Evolutionary conservation across 2,888 invertebrate species (phyloP).

Genomic region (Cheilosia soror): DNA sequence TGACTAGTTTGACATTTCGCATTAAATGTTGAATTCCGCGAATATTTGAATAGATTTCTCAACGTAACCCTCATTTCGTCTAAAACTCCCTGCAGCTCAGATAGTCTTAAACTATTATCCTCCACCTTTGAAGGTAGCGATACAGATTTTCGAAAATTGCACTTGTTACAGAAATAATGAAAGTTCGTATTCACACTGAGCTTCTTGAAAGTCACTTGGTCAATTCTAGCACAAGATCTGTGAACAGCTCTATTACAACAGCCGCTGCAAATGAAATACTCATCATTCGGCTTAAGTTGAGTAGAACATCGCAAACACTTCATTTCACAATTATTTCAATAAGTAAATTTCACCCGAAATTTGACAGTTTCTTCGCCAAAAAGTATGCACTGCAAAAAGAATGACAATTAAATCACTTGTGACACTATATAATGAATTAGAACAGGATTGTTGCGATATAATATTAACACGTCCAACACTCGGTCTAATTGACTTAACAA

Average conservation of each 20-base stretch:
- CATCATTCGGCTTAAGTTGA: neutral
- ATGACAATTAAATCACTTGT: too few relatives aligned
- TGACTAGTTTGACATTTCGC: neutral
- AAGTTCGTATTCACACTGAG: neutral
- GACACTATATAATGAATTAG: too few relatives aligned
- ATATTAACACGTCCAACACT: neutral
- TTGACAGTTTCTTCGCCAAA: neutral
- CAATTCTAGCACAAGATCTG: neutral
- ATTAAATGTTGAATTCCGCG: neutral
- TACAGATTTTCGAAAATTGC: neutral
- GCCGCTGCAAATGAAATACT: neutral
- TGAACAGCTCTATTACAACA: neutral
- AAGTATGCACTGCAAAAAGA: neutral
- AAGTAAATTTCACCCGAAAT: neutral
- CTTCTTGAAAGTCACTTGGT: neutral
- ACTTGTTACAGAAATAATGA: neutral
- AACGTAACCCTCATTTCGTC: neutral
- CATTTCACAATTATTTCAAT: neutral
- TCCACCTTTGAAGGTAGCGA: neutral
- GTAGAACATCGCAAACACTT: neutral
- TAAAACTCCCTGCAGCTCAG: neutral
- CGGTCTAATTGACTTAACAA: neutral
- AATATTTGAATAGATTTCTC: neutral
- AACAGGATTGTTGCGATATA: too few relatives aligned
- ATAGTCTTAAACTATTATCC: neutral